Percentiles rank a stretch among this genome's conserved stretches.
phyloP scores from a whole-genome alignment of 2,888 invertebrate species.

The Schizaphis graminum region DNA sequence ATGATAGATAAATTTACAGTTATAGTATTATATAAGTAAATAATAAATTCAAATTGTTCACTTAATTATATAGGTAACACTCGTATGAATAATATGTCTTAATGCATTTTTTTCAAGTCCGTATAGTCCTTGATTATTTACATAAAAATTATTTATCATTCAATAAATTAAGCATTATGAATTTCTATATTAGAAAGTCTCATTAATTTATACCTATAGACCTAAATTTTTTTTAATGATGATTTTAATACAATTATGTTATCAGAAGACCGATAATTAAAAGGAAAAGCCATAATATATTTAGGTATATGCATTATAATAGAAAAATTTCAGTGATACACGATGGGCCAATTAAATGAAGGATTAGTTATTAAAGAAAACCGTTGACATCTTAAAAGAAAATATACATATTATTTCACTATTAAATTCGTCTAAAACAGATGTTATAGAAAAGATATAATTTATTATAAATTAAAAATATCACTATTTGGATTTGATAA shows the following conservation, averaged over 20 bases:
- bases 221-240: neutral
- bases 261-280: neutral
- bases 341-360: neutral
- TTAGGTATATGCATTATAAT: neutral
- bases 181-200: neutral
- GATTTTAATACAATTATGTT: neutral
- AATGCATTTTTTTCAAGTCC: neutral
- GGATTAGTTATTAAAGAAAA: neutral
- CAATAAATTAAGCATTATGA: neutral
- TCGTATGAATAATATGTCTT: neutral
- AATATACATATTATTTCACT: neutral
- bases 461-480: neutral
- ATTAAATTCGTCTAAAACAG: neutral
- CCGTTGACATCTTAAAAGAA: neutral
- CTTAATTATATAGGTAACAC: neutral
- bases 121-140: neutral
- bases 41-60: neutral
- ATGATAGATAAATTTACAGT: neutral
- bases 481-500: neutral
- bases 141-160: neutral
- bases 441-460: neutral
- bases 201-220: neutral
- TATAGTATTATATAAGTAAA: neutral
- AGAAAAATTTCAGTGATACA: neutral
- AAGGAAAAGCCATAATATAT: neutral